Conservation (phyloP, 2,113 vertebrate genomes). For the Salvator merianae region DNA sequence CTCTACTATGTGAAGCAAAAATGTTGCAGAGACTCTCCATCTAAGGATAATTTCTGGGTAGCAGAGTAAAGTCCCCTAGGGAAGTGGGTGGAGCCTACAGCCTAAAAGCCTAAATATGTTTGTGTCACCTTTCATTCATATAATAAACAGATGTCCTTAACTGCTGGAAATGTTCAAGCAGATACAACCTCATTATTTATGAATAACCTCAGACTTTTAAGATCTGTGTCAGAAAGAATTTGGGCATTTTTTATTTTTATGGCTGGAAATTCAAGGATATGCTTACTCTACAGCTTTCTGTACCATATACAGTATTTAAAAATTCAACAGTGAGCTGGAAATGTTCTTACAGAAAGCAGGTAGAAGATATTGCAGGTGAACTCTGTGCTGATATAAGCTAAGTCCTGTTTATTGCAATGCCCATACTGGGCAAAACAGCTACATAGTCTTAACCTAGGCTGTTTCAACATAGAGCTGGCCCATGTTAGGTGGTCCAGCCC, state of each 20-base stretch:
- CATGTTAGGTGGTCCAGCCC: too few species aligned
- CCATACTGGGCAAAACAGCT: neutral
- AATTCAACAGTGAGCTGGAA: neutral
- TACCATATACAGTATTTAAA: neutral
- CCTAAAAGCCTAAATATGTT: constrained; percentile 13
- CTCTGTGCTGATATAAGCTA: neutral
- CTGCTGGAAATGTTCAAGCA: neutral
- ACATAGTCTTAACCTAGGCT: neutral
- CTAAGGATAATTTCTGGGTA: neutral
- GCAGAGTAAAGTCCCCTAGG: neutral
- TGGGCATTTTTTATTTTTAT: neutral
- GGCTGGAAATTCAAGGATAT: neutral
- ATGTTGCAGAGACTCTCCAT: neutral
- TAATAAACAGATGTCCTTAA: neutral
- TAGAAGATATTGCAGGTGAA: neutral
- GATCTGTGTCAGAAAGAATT: neutral
- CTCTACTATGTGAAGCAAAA: neutral
- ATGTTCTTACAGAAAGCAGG: neutral
- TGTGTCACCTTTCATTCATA: neutral
- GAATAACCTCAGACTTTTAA: neutral
- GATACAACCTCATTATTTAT: neutral
- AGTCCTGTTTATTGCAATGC: neutral
- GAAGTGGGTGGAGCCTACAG: neutral
- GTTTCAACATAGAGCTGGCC: too few species aligned
- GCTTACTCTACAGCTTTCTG: neutral